Conservation (phyloP, 2,113 vertebrate genomes). For the Seriola aureovittata region DNA sequence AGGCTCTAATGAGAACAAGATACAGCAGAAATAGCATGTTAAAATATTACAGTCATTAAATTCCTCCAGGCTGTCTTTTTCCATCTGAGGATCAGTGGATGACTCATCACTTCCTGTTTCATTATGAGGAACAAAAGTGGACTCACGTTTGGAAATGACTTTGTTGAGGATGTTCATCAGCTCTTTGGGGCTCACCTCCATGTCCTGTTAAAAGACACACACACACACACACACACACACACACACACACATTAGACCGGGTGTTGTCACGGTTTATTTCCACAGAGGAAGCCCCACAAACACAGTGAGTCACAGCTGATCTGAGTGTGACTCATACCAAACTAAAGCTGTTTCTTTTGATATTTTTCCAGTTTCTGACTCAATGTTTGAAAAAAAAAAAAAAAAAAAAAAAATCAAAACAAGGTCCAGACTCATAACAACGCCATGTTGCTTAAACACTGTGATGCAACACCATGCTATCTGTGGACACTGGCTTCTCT, state of each 20-base stretch:
- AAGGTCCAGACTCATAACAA: neutral
- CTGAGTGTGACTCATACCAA: slow-evolving; percentile 34
- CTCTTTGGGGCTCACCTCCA: slow-evolving; percentile 92
- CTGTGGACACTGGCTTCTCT: neutral
- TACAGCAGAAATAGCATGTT: too few species aligned
- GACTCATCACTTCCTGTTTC: neutral
- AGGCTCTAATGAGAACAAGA: too few species aligned
- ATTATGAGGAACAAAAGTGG: neutral
- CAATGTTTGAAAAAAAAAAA: slow-evolving; percentile 11
- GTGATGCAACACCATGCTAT: neutral
- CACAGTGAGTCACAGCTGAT: slow-evolving; percentile 36
- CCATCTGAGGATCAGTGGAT: neutral
- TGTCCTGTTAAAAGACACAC: slow-evolving; percentile 84
- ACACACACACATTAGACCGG: slow-evolving; percentile 5
- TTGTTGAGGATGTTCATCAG: slow-evolving; percentile 94
- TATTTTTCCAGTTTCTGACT: slow-evolving; percentile 42
- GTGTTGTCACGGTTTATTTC: neutral
- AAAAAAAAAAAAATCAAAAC: neutral
- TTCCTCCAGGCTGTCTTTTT: too few species aligned
- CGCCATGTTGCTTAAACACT: neutral
- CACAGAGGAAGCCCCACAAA: slow-evolving; percentile 23
- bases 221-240: slow-evolving; percentile 49
- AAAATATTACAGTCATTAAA: too few species aligned
- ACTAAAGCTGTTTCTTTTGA: slow-evolving; percentile 27
- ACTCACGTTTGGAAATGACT: slow-evolving; percentile 90